A percentile compares a stretch with the other conserved stretches of the same genome.
These are phyloP conservation scores for Acrobasis suavella DNA, from an alignment of 2,888 invertebrate genomes.

Conservation along the genomic window DNA sequence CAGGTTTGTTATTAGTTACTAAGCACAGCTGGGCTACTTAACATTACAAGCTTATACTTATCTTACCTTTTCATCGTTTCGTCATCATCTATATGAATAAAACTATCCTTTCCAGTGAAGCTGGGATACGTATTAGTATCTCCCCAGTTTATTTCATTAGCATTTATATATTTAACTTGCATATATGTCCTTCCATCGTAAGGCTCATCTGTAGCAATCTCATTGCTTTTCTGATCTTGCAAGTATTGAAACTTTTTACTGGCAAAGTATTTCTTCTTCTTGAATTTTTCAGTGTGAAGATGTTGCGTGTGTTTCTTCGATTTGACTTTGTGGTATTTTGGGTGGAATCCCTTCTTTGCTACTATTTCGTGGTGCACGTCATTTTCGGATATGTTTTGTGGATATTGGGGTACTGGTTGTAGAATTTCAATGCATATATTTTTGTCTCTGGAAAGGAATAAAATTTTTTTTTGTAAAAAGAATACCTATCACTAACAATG, in stretches of 20 bases:
- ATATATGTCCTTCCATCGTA: conserved; percentile 73
- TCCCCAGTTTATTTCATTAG: conserved; percentile 70
- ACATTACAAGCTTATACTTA: not conserved
- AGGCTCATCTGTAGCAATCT: conserved; percentile 54
- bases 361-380: conserved; percentile 66
- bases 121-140: conserved; percentile 84
- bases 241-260: conserved; percentile 57
- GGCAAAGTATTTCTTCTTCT: conserved; percentile 59
- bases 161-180: conserved; percentile 74
- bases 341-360: conserved; percentile 67
- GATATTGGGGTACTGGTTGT: conserved; percentile 50
- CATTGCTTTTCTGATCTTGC: conserved; percentile 51
- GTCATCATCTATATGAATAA: conserved; percentile 93
- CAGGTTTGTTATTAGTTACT: not conserved
- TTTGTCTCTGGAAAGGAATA: conserved; percentile 49
- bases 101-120: conserved; percentile 92
- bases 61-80: conserved; percentile 91
- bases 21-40: too few species aligned
- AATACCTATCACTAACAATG: too few species aligned
- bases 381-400: conserved; percentile 54
- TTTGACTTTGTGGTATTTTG: conserved; percentile 59
- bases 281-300: conserved; percentile 51
- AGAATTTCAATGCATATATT: conserved; percentile 58
- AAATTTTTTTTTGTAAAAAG: not conserved
- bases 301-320: conserved; percentile 57